Evolutionary conservation across 92 coral and sea anemone genomes (phyloP), one percentile per base, ranked within the genome.

Genomic region (Zoanthus solanderi): DNA sequence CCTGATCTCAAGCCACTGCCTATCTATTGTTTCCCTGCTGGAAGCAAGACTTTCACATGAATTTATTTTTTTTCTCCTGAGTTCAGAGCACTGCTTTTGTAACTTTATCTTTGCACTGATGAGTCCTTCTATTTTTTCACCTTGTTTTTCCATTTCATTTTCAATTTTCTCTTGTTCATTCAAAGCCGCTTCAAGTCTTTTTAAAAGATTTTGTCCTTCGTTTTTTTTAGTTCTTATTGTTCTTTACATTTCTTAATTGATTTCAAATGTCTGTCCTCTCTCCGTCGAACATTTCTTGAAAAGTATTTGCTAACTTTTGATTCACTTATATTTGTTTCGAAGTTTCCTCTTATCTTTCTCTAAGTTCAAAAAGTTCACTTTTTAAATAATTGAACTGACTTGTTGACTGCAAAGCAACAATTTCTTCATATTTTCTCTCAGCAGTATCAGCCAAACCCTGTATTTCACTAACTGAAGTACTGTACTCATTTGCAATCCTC

Each of bases 231-330:
- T 47, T 8, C 52, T 47, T 47, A 47, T 77, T 77, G 16, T 23
- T 23, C 23, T 23, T 23, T 23, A 23, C 4, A 29, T 50, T 77
- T 29, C 54, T 15, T 10, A 54, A 56, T 53, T n/a, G 69, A n/a
- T 16, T 78, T 54, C 9, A 54, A 12, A 78, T 78, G 84, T 54
- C 84, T 78, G 71, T 78, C 71, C 44, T 78, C 84, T 61, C 84
- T 78, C 65, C 84, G 47, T 54, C 84, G 46, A 6, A 54, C 84
- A 78, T 78, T 78, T 78, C 83, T 78, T 15, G 83, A 44, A 37
- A 7, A 73, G 53, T 45, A 73, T 48, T 73, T 73, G 29, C 68
- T 56, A 10, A 78, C 80, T 18, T 75, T 54, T 6, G 16, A 31
- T 78, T 78, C 68, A 56, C 67, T 78, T 16, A 4, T 0, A 53